Conservation (phyloP, 2,797 vertebrate species). For the Melanotaenia pygmaea region DNA sequence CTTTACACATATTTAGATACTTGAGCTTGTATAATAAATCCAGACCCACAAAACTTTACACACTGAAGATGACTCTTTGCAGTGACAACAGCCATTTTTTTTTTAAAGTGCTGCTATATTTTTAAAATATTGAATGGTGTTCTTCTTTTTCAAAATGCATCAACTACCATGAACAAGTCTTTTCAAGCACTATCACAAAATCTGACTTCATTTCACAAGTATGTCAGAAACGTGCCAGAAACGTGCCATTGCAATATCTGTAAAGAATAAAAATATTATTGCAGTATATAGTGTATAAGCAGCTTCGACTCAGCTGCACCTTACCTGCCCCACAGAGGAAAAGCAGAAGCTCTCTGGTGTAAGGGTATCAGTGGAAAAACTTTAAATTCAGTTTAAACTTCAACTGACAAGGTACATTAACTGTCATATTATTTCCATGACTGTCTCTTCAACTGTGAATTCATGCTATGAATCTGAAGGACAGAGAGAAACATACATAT, state of each 20-base stretch:
- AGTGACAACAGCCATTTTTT: too few relatives aligned
- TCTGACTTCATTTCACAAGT: too few relatives aligned
- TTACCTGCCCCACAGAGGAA: background rate
- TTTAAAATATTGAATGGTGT: too few relatives aligned
- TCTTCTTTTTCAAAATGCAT: background rate
- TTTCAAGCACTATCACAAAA: too few relatives aligned
- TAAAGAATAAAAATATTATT: too few relatives aligned
- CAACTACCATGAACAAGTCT: background rate
- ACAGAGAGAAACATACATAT: slow-evolving; percentile 29
- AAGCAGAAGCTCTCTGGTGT: background rate
- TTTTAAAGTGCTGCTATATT: too few relatives aligned
- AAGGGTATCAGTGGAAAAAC: background rate
- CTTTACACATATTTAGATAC: too few relatives aligned
- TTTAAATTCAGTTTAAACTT: background rate
- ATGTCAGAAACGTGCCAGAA: too few relatives aligned
- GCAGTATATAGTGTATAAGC: background rate
- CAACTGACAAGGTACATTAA: background rate
- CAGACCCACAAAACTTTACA: too few relatives aligned
- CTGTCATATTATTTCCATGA: slow-evolving; percentile 7
- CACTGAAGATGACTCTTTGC: too few relatives aligned
- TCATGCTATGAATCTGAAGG: slow-evolving; percentile 40
- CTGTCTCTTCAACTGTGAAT: slow-evolving; percentile 45
- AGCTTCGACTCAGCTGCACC: background rate
- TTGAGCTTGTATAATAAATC: too few relatives aligned
- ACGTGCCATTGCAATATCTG: too few relatives aligned